A percentile compares a stretch with the other conserved stretches of the same genome.
Conservation (phyloP, 2,113 vertebrate species). For the Uropsilus gracilis region DNA sequence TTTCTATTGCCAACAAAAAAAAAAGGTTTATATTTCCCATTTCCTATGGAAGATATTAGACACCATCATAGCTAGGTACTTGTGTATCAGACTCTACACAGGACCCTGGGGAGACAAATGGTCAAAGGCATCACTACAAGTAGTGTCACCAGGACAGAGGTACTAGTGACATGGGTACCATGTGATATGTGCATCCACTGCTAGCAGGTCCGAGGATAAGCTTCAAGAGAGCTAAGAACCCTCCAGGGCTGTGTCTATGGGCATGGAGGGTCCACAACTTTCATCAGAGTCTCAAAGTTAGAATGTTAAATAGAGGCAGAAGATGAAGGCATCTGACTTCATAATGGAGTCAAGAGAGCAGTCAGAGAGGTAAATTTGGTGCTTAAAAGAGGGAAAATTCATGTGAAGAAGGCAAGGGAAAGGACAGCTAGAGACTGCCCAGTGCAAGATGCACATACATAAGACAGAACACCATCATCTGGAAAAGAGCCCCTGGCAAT, state of each 20-base stretch:
- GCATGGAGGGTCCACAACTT: not conserved
- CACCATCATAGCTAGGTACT: not conserved
- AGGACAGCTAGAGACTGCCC: not conserved
- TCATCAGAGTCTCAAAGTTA: not conserved
- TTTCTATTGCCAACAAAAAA: not conserved
- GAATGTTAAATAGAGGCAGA: not conserved
- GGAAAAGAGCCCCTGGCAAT: not conserved
- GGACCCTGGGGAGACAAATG: not conserved
- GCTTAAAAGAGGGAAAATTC: not conserved
- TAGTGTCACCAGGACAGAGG: not conserved
- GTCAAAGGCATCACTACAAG: not conserved
- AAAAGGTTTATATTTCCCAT: not conserved
- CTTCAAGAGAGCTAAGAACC: not conserved
- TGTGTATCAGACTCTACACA: not conserved
- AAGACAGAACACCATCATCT: not conserved
- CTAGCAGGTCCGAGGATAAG: not conserved
- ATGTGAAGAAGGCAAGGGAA: not conserved
- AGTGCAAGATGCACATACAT: not conserved
- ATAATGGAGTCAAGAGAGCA: not conserved
- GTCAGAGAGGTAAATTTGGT: not conserved
- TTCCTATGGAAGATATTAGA: not conserved
- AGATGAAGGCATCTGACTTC: not conserved
- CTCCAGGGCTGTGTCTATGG: not conserved
- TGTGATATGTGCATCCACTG: not conserved
- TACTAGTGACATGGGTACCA: not conserved